A percentile compares a stretch with the other conserved stretches of the same genome.
phyloP scores from a whole-genome alignment of 2,888 invertebrate genomes.

The Ctena decussata region DNA sequence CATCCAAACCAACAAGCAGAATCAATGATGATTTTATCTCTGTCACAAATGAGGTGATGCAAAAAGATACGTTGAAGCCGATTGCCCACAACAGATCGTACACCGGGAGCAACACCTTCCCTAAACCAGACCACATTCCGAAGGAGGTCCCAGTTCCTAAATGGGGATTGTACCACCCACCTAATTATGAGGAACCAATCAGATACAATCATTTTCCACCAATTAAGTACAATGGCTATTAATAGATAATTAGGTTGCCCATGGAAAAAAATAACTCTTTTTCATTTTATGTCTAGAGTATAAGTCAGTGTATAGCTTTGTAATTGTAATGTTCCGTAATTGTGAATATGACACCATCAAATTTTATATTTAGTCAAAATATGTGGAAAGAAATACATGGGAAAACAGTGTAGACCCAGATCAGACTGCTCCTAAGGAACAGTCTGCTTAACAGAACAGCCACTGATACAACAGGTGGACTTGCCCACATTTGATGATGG shows the following conservation, averaged over 20 bases:
- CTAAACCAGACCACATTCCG: constrained; percentile 77
- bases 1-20: constrained; percentile 82
- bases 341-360: too few species aligned
- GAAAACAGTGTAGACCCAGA: not conserved
- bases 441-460: too few species aligned
- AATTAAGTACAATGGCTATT: constrained; percentile 88
- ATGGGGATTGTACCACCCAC: constrained; percentile 85
- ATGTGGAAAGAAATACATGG: too few species aligned
- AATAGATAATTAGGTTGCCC: too few species aligned
- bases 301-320: too few species aligned
- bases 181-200: constrained; percentile 82
- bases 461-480: too few species aligned
- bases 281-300: too few species aligned
- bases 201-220: constrained; percentile 83
- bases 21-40: constrained; percentile 79
- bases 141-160: constrained; percentile 83
- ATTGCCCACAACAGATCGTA: constrained; percentile 81
- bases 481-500: too few species aligned
- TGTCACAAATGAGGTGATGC: constrained; percentile 80
- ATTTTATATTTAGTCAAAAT: too few species aligned
- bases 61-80: constrained; percentile 77
- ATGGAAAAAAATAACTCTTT: too few species aligned
- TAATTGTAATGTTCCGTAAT: too few species aligned
- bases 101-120: constrained; percentile 72
- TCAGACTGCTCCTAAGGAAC: not conserved